A percentile compares a stretch with the other conserved stretches of the same genome.
These are phyloP conservation scores for Brachypteracias leptosomus DNA, from an alignment of 2,113 vertebrate genomes.

Conservation along the genomic window DNA sequence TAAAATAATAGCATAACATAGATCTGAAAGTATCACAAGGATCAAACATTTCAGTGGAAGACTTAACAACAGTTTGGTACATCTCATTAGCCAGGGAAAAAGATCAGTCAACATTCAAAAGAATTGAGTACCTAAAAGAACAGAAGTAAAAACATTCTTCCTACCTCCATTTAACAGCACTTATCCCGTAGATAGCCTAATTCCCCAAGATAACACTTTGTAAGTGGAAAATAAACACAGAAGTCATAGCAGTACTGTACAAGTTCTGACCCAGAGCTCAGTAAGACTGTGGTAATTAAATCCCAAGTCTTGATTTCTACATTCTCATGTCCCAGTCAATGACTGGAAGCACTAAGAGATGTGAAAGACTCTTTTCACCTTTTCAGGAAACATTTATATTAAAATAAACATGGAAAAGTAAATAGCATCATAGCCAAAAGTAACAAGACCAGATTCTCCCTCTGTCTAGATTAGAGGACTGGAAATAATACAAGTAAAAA, in stretches of 20 bases:
- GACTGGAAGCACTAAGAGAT: background rate
- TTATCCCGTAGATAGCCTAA: background rate
- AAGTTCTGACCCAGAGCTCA: background rate
- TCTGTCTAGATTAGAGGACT: background rate
- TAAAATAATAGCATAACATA: background rate
- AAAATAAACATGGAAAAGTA: background rate
- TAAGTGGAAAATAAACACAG: background rate
- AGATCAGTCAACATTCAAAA: background rate
- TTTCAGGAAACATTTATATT: background rate
- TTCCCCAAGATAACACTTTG: background rate
- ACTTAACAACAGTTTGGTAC: background rate
- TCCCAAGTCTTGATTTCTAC: background rate
- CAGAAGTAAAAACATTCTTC: background rate
- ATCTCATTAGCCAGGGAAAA: background rate
- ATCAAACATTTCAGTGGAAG: background rate
- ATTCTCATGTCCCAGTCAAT: background rate
- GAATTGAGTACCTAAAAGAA: background rate
- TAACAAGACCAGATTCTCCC: background rate
- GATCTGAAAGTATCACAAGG: background rate
- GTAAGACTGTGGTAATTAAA: background rate
- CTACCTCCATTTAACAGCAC: background rate
- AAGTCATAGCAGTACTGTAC: background rate
- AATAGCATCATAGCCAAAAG: background rate
- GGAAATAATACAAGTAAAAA: background rate
- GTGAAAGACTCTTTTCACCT: background rate